A percentile compares a stretch with the other conserved stretches of the same genome.
phyloP scores from a whole-genome alignment of 1,140 invertebrate genomes.

The Teleogryllus occipitalis region DNA sequence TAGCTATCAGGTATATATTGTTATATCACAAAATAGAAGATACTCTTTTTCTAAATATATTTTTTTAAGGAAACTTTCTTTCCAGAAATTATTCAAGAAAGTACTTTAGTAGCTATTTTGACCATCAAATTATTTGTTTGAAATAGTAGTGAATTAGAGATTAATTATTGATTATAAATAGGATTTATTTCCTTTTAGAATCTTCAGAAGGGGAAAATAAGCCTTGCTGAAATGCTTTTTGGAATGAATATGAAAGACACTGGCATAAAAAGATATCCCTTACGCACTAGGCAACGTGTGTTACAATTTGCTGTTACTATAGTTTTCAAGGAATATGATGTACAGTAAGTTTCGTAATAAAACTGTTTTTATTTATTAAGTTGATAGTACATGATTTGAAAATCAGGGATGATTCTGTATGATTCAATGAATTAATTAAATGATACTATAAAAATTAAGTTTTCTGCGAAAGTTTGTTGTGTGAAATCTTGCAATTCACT shows the following conservation, averaged over 20 bases:
- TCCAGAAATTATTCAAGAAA: no score
- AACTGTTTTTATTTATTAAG: no score
- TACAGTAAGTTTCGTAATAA: conserved; percentile 46
- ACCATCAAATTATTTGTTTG: no score
- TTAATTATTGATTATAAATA: no score
- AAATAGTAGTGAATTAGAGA: neutral
- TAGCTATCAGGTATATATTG: conserved; percentile 58
- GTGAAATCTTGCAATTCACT: neutral
- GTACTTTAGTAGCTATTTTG: no score
- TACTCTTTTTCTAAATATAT: no score
- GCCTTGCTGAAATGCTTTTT: conserved; percentile 82
- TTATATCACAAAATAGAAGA: no score
- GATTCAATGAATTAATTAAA: no score
- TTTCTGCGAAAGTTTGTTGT: neutral
- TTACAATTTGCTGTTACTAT: conserved; percentile 86
- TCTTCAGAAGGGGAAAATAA: conserved; percentile 63
- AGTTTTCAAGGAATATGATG: conserved; percentile 71
- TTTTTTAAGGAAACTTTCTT: no score
- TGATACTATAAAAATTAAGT: no score
- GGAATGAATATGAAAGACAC: conserved; percentile 84
- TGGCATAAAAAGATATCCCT: conserved; percentile 77
- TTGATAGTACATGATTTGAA: no score
- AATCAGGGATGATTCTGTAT: no score
- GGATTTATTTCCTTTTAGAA: conserved; percentile 39
- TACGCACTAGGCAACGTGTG: conserved; percentile 69